phyloP scores from a whole-genome alignment of 35 echinoderm and acorn worm genomes.

The Ptychodera flava region DNA sequence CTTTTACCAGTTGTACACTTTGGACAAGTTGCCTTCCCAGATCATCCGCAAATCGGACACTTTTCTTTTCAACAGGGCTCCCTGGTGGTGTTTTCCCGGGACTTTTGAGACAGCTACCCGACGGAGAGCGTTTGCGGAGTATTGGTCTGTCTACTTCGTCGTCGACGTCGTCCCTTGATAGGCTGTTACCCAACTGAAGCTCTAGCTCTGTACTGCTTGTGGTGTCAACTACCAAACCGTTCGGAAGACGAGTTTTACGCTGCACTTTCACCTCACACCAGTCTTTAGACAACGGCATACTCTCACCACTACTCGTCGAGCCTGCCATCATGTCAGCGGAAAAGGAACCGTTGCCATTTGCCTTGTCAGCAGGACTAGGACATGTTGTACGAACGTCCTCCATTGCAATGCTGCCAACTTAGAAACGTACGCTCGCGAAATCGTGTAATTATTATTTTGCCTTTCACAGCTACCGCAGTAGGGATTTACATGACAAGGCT shows the following conservation, averaged over 20 bases:
- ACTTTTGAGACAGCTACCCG: slow-evolving; percentile 18
- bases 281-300: neutral
- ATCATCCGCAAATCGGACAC: slow-evolving; percentile 61
- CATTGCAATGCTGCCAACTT: too few species aligned
- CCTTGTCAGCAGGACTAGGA: neutral
- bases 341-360: neutral
- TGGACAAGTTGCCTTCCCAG: slow-evolving; percentile 31
- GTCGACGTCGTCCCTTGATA: neutral
- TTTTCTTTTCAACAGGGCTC: slow-evolving; percentile 41
- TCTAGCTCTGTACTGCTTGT: neutral
- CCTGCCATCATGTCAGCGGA: neutral
- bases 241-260: neutral
- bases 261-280: neutral
- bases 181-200: neutral
- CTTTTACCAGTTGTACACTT: neutral
- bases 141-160: neutral
- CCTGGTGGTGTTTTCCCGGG: slow-evolving; percentile 40
- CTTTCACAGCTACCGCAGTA: too few species aligned
- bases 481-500: too few species aligned
- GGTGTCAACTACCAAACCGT: neutral
- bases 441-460: too few species aligned
- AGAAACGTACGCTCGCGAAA: too few species aligned
- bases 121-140: neutral
- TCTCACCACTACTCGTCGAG: neutral
- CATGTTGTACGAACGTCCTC: neutral